These are phyloP conservation scores for Emydocephalus ijimae DNA, from an alignment of 2,113 vertebrate genomes.

Conservation along the genomic window DNA sequence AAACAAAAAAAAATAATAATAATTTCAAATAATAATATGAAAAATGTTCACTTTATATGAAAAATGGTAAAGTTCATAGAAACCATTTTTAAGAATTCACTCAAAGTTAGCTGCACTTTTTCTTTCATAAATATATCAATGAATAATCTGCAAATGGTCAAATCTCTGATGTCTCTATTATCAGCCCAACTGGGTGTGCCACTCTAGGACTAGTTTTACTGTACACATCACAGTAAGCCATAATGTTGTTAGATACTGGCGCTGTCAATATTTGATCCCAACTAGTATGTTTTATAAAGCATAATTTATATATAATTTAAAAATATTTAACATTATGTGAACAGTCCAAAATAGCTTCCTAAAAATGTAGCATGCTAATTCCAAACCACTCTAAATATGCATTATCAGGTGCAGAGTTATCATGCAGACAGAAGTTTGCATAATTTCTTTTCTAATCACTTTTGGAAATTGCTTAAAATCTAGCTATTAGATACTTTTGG, in stretches of 20 bases:
- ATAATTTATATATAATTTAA: not conserved
- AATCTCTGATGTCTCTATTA: not conserved
- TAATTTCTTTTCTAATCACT: not conserved
- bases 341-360: not conserved
- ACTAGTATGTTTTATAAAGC: not conserved
- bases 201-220: not conserved
- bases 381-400: not conserved
- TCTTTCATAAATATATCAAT: not conserved
- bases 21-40: not conserved
- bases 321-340: not conserved
- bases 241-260: not conserved
- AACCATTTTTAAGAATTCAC: not conserved
- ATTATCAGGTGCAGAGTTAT: not conserved
- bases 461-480: not conserved
- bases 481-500: not conserved
- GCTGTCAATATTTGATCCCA: not conserved
- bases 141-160: not conserved
- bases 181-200: not conserved
- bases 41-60: not conserved
- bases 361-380: not conserved
- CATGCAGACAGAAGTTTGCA: not conserved
- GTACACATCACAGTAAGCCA: not conserved
- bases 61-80: not conserved
- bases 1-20: not conserved
- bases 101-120: not conserved